phyloP scores from a whole-genome alignment of 2,797 vertebrate species.

The Cyclura pinguis region DNA sequence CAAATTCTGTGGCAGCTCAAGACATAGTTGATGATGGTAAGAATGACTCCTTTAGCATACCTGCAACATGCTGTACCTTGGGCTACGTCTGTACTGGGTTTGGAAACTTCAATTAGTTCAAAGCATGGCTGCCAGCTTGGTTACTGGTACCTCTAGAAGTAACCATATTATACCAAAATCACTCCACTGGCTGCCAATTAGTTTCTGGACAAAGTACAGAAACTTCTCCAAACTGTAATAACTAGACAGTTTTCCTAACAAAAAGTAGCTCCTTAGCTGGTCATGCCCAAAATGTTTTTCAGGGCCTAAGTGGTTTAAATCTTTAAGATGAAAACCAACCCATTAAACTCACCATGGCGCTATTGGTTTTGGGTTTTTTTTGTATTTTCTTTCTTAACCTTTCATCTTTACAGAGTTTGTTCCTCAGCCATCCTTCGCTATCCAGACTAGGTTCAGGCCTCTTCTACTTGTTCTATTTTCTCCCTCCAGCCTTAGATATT shows the following conservation, averaged over 20 bases:
- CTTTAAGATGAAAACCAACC: neutral
- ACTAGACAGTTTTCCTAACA: neutral
- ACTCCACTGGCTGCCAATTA: too few relatives aligned
- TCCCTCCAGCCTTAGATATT: neutral
- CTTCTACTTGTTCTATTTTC: neutral
- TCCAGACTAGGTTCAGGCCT: neutral
- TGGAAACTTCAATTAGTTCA: too few relatives aligned
- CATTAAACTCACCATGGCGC: neutral
- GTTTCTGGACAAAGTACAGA: too few relatives aligned
- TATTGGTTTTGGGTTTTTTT: neutral
- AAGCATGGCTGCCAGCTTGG: too few relatives aligned
- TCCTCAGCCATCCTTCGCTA: neutral
- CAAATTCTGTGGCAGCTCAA: slow-evolving; percentile 94
- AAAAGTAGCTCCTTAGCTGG: neutral
- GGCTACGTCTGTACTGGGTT: too few relatives aligned
- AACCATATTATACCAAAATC: too few relatives aligned
- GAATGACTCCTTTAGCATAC: neutral
- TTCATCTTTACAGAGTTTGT: neutral
- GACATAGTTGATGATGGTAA: slow-evolving; percentile 94
- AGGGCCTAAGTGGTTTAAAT: neutral
- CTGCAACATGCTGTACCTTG: too few relatives aligned
- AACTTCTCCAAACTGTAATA: neutral
- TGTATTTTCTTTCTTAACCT: neutral
- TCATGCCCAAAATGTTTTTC: neutral
- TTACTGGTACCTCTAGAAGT: too few relatives aligned